Evolutionary conservation across 2,797 vertebrate species (phyloP).

Genomic region (Florisuga fusca): DNA sequence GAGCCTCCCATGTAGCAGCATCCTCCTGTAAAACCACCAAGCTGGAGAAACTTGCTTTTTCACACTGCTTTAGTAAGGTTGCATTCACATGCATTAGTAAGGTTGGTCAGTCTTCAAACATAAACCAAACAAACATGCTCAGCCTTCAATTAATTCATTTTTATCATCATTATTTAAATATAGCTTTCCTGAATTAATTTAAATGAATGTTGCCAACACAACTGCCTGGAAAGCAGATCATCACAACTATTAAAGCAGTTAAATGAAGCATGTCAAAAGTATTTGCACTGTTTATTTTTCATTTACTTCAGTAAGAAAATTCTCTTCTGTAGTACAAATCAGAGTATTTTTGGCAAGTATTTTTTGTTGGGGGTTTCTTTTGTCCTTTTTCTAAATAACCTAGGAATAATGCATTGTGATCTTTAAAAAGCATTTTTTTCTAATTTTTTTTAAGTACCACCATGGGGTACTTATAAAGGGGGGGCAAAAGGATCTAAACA

Average conservation of each 20-base stretch:
- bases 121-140: neutral
- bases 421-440: neutral
- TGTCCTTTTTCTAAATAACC: neutral
- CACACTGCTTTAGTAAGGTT: no score
- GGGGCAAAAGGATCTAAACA: neutral
- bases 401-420: neutral
- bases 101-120: neutral
- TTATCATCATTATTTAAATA: conserved; percentile 6
- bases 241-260: neutral
- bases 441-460: neutral
- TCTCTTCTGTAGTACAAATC: neutral
- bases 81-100: neutral
- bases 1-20: neutral
- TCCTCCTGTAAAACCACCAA: neutral
- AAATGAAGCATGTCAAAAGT: neutral
- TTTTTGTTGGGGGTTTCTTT: neutral
- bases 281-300: neutral
- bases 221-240: conserved; percentile 2
- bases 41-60: neutral
- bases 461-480: neutral
- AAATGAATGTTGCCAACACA: neutral
- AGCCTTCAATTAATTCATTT: conserved; percentile 7
- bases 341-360: neutral
- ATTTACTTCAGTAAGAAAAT: neutral
- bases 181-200: neutral